Evolutionary conservation across 2,113 vertebrate genomes (phyloP).

Genomic region (Cyanocitta stelleri): DNA sequence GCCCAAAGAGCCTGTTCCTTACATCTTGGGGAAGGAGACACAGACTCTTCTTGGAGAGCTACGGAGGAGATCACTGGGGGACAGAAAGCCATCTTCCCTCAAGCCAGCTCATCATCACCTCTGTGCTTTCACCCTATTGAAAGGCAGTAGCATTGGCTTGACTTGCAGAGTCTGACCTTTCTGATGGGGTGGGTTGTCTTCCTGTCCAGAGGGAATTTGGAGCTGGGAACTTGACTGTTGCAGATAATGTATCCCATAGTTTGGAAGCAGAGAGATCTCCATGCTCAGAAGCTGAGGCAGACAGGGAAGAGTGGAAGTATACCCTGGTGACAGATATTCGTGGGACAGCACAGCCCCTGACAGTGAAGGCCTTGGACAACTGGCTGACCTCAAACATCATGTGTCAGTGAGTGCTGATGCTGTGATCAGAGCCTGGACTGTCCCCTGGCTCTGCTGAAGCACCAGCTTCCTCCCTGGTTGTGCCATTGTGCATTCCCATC

Average conservation of each 20-base stretch:
- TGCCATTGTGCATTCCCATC: fast-evolving
- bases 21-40: fast-evolving
- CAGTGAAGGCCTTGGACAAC: background rate
- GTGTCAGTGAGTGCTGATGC: background rate
- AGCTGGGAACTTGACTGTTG: background rate
- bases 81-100: background rate
- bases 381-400: fast-evolving
- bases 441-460: background rate
- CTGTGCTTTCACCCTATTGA: background rate
- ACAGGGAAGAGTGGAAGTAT: background rate
- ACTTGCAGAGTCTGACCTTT: background rate
- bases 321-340: background rate
- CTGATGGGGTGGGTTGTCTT: background rate
- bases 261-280: background rate
- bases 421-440: fast-evolving
- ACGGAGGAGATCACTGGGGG: background rate
- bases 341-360: background rate
- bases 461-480: background rate
- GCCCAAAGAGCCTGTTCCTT: background rate
- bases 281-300: fast-evolving
- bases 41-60: background rate
- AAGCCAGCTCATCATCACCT: fast-evolving
- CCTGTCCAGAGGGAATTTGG: background rate
- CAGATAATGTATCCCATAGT: fast-evolving
- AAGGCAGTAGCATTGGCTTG: background rate